A percentile compares a stretch with the other conserved stretches of the same genome.
These are phyloP conservation scores for Coccyzus lansbergi DNA, from an alignment of 2,797 vertebrate genomes.

Conservation along the genomic window DNA sequence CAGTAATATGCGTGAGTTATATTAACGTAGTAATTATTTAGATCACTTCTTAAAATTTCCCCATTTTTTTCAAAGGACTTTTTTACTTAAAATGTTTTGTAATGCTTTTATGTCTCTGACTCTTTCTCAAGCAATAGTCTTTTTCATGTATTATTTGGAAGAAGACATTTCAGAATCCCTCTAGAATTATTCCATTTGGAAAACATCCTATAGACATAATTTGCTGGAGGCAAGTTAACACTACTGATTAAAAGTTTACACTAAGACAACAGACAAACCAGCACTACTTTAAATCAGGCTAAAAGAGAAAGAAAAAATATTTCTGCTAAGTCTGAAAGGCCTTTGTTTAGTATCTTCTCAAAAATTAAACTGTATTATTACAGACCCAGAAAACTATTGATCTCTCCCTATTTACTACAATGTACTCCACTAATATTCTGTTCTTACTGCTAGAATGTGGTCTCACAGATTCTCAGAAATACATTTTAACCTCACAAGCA, in stretches of 20 bases:
- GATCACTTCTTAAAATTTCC: constrained; percentile 44
- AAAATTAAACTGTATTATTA: neutral
- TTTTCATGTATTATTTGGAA: constrained; percentile 70
- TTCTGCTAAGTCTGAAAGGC: constrained; percentile 32
- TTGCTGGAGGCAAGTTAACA: constrained; percentile 76
- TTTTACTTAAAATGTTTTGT: constrained; percentile 67
- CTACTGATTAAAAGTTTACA: constrained; percentile 74
- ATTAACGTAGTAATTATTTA: constrained; percentile 64
- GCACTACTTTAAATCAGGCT: constrained; percentile 58
- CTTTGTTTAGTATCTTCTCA: constrained; percentile 40
- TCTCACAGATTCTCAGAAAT: neutral
- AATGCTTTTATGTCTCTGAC: constrained; percentile 66
- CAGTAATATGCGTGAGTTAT: neutral
- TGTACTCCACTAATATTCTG: neutral
- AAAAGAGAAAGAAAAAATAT: constrained; percentile 27
- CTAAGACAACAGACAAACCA: constrained; percentile 64
- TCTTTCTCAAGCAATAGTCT: constrained; percentile 68
- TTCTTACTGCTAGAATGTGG: neutral
- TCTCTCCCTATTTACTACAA: neutral
- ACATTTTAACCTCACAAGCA: neutral
- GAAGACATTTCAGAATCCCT: constrained; percentile 73
- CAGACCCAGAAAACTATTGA: neutral
- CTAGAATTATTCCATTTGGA: constrained; percentile 73
- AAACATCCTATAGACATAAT: constrained; percentile 76
- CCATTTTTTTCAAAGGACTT: neutral